Evolutionary conservation across 2,797 vertebrate species (phyloP), one percentile per base, ranked within the genome.

Genomic region (Gambelia wislizenii): DNA sequence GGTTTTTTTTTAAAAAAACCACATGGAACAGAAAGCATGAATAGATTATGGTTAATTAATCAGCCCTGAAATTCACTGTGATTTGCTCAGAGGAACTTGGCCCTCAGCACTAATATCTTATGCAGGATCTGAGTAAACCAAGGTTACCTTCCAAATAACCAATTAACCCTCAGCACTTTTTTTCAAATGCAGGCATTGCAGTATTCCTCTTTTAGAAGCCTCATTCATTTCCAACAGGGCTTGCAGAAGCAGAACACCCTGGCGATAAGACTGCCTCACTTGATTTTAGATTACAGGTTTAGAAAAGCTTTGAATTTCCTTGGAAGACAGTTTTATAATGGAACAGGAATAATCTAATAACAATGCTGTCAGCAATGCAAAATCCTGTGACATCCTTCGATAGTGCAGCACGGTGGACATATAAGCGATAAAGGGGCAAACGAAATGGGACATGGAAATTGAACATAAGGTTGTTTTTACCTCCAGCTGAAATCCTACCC

Each of bases 81-180:
- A 93, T 92, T 59, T 92, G 42, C 44, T 88, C 87, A 88, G 33
- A 85, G 20, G 89, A 61, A 89, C 39, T 90, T 90, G 85, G 75
- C 44, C 69, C 89, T 91, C 83, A 85, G 47, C 25, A 14, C 12
- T 79, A 90, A 87, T 61, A 75, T 72, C 70, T 74, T 22, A 1
- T 56, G 14, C 83, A 89, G 33, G 72, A 16, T 27, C 30, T 75
- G 14, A 86, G 39, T 10, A 70, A 10, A 6, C 72, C n/a, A 87
- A 74, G n/a, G n/a, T 89, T 86, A 85, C 6, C 84, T 76, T 12
- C 18, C 82, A 84, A 89, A 22, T 33, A 44, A 64, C 76, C 70
- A 47, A 74, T 69, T n/a, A 85, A 27, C 42, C 69, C 6, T 76
- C 27, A 67, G 12, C 79, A 91, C 42, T 0, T 16, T 80, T 8